A percentile compares a stretch with the other conserved stretches of the same genome.
These are phyloP conservation scores for Typhlomys cinereus DNA, from an alignment of 2,113 vertebrate species.

Conservation along the genomic window DNA sequence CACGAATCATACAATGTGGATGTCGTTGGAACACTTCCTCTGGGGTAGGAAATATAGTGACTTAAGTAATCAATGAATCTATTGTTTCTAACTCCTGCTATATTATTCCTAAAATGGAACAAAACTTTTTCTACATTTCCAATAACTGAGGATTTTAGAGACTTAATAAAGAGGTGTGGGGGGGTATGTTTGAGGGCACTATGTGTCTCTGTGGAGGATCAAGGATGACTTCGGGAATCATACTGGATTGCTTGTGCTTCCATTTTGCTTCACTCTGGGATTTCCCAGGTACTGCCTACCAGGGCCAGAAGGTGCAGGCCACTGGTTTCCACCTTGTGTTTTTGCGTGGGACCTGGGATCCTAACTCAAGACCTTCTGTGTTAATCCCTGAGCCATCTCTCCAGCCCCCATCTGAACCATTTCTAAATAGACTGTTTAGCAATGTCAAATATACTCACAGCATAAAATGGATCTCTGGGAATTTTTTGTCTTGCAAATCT, in stretches of 20 bases:
- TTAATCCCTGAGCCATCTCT: background rate
- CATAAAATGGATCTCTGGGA: background rate
- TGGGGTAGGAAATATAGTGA: slow-evolving; percentile 87
- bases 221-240: too few relatives aligned
- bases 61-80: background rate
- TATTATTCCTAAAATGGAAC: slow-evolving; percentile 10
- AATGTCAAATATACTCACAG: background rate
- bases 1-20: slow-evolving; percentile 87
- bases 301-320: background rate
- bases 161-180: background rate
- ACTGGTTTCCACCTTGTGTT: background rate
- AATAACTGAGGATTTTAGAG: background rate
- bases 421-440: background rate
- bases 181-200: background rate
- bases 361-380: background rate
- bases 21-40: slow-evolving; percentile 92
- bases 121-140: background rate
- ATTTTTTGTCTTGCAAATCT: background rate
- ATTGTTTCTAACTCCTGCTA: background rate
- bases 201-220: background rate
- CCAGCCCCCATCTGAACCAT: background rate
- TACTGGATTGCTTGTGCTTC: too few relatives aligned
- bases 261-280: too few relatives aligned
- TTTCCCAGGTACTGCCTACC: too few relatives aligned
- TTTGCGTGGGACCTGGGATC: background rate